These are phyloP conservation scores for Ophioninae sp. DNA, from an alignment of 2,888 invertebrate genomes.

Conservation along the genomic window DNA sequence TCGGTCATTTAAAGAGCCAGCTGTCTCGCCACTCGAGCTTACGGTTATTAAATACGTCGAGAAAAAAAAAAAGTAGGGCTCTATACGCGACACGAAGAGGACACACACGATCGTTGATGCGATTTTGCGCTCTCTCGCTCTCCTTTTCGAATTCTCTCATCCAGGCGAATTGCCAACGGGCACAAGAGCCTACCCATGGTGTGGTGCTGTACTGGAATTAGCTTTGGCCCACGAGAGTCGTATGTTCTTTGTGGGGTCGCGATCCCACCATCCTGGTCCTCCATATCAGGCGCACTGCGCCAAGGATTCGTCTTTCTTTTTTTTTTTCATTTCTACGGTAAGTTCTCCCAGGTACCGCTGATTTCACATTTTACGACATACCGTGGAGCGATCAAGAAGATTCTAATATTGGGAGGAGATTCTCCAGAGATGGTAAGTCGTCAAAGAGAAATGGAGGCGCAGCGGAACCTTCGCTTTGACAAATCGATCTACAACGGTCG, in stretches of 20 bases:
- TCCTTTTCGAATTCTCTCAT: slow-evolving; percentile 33
- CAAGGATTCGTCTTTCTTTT: slow-evolving; percentile 17
- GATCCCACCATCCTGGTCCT: slow-evolving; percentile 30
- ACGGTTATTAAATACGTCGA: slow-evolving; percentile 11
- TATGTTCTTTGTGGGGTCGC: slow-evolving; percentile 59
- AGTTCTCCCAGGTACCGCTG: slow-evolving; percentile 7
- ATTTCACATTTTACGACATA: not conserved
- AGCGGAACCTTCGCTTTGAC: not conserved
- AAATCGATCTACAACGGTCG: not conserved
- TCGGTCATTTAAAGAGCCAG: slow-evolving; percentile 25
- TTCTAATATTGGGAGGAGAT: not conserved
- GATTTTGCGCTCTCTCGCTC: not conserved
- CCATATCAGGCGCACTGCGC: slow-evolving; percentile 26
- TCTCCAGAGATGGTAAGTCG: not conserved
- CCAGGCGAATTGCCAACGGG: slow-evolving; percentile 39
- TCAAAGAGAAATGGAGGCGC: not conserved
- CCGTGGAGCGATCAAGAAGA: not conserved
- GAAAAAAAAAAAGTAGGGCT: slow-evolving; percentile 13
- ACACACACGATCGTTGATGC: slow-evolving; percentile 8
- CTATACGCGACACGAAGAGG: not conserved
- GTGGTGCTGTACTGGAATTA: slow-evolving; percentile 58
- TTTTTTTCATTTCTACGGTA: not conserved
- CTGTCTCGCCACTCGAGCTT: slow-evolving; percentile 14
- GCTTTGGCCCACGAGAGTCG: slow-evolving; percentile 44
- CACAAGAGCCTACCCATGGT: slow-evolving; percentile 18